These are phyloP conservation scores for Tetrao urogallus DNA, from an alignment of 2,113 vertebrate species.

Conservation along the genomic window DNA sequence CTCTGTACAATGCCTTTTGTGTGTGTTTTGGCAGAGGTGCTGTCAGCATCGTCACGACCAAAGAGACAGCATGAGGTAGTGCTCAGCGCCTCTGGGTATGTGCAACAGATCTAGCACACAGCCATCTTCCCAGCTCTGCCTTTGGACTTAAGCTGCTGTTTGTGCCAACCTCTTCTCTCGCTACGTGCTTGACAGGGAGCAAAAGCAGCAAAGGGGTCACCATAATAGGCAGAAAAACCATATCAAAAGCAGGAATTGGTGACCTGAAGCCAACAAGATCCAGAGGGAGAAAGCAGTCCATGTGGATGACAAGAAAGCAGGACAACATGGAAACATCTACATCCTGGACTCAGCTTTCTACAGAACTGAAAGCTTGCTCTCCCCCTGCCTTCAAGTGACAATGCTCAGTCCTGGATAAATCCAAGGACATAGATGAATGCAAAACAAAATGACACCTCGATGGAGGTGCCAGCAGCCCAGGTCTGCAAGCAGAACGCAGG, in stretches of 20 bases:
- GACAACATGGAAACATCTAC: rapidly evolving
- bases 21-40: background rate
- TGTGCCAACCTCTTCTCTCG: background rate
- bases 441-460: background rate
- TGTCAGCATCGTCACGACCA: background rate
- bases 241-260: background rate
- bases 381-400: background rate
- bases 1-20: background rate
- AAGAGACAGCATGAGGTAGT: background rate
- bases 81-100: background rate
- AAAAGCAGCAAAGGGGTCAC: background rate
- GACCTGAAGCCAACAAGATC: background rate
- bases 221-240: background rate
- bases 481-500: background rate
- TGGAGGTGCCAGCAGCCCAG: background rate
- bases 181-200: background rate
- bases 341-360: background rate
- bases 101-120: background rate
- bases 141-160: background rate
- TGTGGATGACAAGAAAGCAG: background rate
- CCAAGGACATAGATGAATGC: background rate
- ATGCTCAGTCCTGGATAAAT: background rate
- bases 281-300: rapidly evolving
- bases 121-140: background rate
- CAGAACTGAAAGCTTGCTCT: background rate